phyloP scores from a whole-genome alignment of 2,888 invertebrate species.

The Lymantria dispar region DNA sequence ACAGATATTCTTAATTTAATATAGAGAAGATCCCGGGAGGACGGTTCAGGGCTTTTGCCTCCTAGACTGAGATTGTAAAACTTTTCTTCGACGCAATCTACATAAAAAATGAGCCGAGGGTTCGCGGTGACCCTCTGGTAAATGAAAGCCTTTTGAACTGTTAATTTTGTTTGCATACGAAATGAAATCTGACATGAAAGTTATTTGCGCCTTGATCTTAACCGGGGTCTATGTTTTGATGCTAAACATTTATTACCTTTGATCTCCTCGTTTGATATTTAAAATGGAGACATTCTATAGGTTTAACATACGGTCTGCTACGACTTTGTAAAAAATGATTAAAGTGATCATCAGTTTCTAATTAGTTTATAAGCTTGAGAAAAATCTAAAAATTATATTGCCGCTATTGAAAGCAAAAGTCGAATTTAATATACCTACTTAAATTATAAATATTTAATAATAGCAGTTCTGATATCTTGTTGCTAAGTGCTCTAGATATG shows the following conservation, averaged over 20 bases:
- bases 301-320: too few species aligned
- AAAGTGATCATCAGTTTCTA: too few species aligned
- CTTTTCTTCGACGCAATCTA: slow-evolving; percentile 78
- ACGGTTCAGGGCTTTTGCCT: slow-evolving; percentile 52
- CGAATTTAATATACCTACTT: too few species aligned
- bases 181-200: slow-evolving; percentile 74
- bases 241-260: slow-evolving; percentile 30
- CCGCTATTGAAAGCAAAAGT: too few species aligned
- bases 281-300: not conserved
- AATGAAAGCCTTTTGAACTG: slow-evolving; percentile 79
- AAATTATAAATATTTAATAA: too few species aligned
- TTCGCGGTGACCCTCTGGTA: slow-evolving; percentile 73
- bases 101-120: slow-evolving; percentile 79
- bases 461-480: too few species aligned
- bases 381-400: too few species aligned
- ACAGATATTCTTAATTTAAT: slow-evolving; percentile 50
- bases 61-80: slow-evolving; percentile 76
- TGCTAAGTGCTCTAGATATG: too few species aligned
- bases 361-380: too few species aligned
- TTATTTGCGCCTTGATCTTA: slow-evolving; percentile 64
- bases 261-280: slow-evolving; percentile 14
- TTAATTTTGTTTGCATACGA: slow-evolving; percentile 78
- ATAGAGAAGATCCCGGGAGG: slow-evolving; percentile 55
- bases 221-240: slow-evolving; percentile 39
- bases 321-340: too few species aligned